Evolutionary conservation across 2,888 invertebrate species (phyloP), one percentile per base, ranked within the genome.

Genomic region (Caenorhabditis sinica): DNA sequence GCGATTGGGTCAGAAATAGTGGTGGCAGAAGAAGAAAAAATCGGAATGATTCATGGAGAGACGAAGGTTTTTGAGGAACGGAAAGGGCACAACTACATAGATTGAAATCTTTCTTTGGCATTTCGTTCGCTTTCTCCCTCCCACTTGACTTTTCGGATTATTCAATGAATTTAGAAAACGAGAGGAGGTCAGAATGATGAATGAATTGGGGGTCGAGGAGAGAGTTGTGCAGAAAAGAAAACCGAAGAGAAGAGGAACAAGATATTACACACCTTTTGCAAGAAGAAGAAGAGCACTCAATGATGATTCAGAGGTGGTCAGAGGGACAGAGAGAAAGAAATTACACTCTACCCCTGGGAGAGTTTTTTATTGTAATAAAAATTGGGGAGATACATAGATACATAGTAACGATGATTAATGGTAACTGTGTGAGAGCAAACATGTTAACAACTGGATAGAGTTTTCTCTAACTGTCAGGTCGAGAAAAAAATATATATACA

Each of bases 341-440:
- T 79, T 71, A 72, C 79, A 77, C 77, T 40, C 33, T 25, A 11
- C 40, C n/a, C n/a, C n/a, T n/a, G n/a, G n/a, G 49, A 49, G 33
- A 3, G 30, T 69, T 69, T 43, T 63, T 63, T 63, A 56, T 63
- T 69, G 69, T 69, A 69, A 69, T 69, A 56, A 56, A 56, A 69
- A 40, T 40, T 56, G 23, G 60, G 56, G 13, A 28, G 28, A 13
- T 51, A 40, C 40, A n/a, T n/a, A n/a, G n/a, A n/a, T 33, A 30
- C 33, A 45, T 58, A 66, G 75, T 77, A 77, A 69, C 77, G 77
- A 77, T 77, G 77, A 69, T 77, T 77, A 77, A 77, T 77, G 53
- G 77, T 13, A 20, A 17, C n/a, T 4, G 51, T 9, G 56, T 4
- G 56, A 25, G 28, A 36, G 36, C 28, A 60, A 23, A 51, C 56